Evolutionary conservation across 2,888 invertebrate genomes (phyloP).

Genomic region (Eledona agricola): DNA sequence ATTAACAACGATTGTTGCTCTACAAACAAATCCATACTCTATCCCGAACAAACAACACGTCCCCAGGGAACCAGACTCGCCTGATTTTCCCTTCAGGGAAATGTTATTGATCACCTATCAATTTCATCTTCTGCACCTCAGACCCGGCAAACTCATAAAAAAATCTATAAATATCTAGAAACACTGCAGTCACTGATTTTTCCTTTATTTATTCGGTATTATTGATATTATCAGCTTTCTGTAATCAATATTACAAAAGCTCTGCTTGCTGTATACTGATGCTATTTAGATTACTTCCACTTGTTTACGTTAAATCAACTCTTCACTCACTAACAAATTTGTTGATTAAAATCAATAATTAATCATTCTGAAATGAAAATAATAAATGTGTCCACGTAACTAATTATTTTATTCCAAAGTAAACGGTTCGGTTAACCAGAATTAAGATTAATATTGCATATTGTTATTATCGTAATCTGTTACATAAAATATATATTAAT

Average conservation of each 20-base stretch:
- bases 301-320: constrained; percentile 23
- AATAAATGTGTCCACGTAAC: too few species aligned
- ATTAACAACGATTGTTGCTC: constrained; percentile 22
- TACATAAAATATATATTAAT: too few species aligned
- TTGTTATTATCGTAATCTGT: too few species aligned
- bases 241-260: constrained; percentile 14
- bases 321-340: constrained; percentile 21
- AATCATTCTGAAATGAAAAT: constrained; percentile 13
- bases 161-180: too few species aligned
- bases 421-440: too few species aligned
- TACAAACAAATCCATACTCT: constrained; percentile 30
- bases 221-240: constrained; percentile 15
- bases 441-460: too few species aligned
- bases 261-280: constrained; percentile 3
- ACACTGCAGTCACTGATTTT: too few species aligned
- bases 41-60: constrained; percentile 33
- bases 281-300: constrained; percentile 30
- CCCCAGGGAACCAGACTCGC: constrained; percentile 10
- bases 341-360: constrained; percentile 27
- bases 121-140: constrained; percentile 34
- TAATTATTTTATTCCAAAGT: too few species aligned
- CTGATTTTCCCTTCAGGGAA: constrained; percentile 28
- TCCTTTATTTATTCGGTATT: too few species aligned
- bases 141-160: constrained; percentile 26
- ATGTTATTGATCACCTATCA: constrained; percentile 38